phyloP scores from a whole-genome alignment of 2,113 vertebrate genomes.

The Gymnobelideus leadbeateri region DNA sequence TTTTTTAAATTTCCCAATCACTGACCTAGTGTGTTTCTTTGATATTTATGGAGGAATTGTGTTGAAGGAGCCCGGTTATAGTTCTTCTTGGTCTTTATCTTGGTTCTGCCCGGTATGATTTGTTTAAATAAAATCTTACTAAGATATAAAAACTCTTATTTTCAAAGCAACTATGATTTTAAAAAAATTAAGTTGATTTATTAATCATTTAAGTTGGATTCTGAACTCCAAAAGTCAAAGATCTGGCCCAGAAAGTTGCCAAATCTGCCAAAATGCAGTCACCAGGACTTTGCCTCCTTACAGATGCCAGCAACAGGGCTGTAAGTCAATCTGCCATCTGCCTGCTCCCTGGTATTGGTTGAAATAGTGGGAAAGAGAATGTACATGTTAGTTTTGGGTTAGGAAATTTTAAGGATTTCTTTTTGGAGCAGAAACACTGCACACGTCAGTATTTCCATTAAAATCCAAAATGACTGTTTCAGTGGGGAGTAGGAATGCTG shows the following conservation, averaged over 20 bases:
- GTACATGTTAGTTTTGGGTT: background rate
- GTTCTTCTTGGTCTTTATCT: background rate
- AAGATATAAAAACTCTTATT: background rate
- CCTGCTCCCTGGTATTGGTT: background rate
- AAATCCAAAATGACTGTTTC: background rate
- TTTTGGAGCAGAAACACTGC: background rate
- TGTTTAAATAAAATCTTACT: background rate
- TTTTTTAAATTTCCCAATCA: background rate
- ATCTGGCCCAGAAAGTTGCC: constrained; percentile 4
- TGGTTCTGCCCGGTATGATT: background rate
- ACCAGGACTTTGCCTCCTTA: background rate
- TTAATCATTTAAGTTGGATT: background rate
- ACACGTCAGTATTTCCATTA: background rate
- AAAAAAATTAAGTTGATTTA: background rate
- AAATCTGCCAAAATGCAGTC: background rate
- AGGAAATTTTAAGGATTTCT: background rate
- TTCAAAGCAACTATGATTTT: background rate
- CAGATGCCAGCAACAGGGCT: background rate
- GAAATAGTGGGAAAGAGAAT: constrained; percentile 1
- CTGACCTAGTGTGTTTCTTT: background rate
- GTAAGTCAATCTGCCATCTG: background rate
- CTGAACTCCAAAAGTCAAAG: background rate
- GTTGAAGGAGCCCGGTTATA: background rate
- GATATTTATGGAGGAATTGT: background rate
- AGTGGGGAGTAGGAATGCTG: background rate